phyloP scores from a whole-genome alignment of 2,888 invertebrate species.

The Diachrysia chrysitis region DNA sequence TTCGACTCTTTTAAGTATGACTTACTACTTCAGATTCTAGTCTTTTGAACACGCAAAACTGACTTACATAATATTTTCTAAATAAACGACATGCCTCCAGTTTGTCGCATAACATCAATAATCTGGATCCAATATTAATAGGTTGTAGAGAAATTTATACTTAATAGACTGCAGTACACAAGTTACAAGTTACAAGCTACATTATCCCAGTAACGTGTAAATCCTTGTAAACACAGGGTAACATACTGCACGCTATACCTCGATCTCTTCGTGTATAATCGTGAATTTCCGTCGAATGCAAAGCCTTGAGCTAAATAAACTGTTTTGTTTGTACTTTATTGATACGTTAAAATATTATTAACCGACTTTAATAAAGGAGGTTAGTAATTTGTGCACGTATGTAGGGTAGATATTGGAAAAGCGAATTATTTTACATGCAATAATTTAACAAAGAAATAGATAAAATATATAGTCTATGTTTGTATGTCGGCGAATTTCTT shows the following conservation, averaged over 20 bases:
- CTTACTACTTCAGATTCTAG: too few species aligned
- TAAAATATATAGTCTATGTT: too few species aligned
- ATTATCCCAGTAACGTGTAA: slow-evolving; percentile 2
- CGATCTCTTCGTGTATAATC: slow-evolving; percentile 33
- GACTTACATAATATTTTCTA: too few species aligned
- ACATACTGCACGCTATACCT: slow-evolving; percentile 11
- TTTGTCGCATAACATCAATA: too few species aligned
- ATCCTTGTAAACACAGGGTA: slow-evolving; percentile 10
- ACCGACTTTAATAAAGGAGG: background rate
- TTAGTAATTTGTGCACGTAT: background rate
- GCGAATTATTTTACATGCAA: too few species aligned
- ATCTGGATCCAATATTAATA: too few species aligned
- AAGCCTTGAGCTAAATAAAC: slow-evolving; percentile 53
- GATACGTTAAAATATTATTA: background rate
- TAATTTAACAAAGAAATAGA: too few species aligned
- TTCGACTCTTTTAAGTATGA: too few species aligned
- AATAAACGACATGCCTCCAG: too few species aligned
- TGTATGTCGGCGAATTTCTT: too few species aligned
- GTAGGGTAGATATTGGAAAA: too few species aligned
- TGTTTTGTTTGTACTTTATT: slow-evolving; percentile 39
- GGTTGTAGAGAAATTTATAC: background rate
- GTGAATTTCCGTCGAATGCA: slow-evolving; percentile 48
- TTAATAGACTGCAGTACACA: background rate
- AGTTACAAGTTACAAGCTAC: background rate
- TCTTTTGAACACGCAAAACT: too few species aligned